Percentiles rank a stretch among this genome's conserved stretches.
These are phyloP conservation scores for Myotis vivesi DNA, from an alignment of 2,797 vertebrate species.

Conservation along the genomic window DNA sequence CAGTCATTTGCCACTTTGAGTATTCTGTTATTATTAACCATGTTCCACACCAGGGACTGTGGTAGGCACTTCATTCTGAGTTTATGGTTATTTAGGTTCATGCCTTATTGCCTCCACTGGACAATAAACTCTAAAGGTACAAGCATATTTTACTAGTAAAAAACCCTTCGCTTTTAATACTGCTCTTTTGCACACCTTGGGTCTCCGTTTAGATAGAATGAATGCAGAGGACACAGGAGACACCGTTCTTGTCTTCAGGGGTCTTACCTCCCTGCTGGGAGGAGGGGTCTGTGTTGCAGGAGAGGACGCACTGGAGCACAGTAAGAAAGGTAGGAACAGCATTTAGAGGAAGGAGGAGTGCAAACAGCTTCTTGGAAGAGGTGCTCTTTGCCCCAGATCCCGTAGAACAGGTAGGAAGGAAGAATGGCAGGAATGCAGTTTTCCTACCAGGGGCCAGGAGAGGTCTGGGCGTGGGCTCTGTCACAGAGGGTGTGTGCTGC, in stretches of 20 bases:
- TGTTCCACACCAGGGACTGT: not conserved
- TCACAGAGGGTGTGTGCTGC: not conserved
- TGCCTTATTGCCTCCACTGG: not conserved
- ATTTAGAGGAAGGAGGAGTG: not conserved
- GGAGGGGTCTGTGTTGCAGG: not conserved
- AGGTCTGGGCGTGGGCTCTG: not conserved
- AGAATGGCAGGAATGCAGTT: not conserved
- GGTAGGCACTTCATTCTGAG: not conserved
- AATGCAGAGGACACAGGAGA: not conserved
- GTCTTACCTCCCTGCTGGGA: not conserved
- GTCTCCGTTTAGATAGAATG: not conserved
- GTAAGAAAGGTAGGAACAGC: not conserved
- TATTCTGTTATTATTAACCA: not conserved
- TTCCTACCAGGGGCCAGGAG: not conserved
- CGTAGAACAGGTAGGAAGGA: constrained; percentile 8
- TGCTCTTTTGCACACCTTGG: not conserved
- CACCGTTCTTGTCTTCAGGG: not conserved
- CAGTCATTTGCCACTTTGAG: not conserved
- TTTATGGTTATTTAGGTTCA: not conserved
- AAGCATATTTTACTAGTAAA: not conserved
- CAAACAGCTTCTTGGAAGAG: not conserved
- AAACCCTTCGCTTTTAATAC: not conserved
- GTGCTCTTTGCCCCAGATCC: not conserved
- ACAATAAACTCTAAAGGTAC: not conserved
- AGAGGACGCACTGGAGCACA: not conserved